These are phyloP conservation scores for Cyanistes caeruleus DNA, from an alignment of 2,113 vertebrate genomes.

Conservation along the genomic window DNA sequence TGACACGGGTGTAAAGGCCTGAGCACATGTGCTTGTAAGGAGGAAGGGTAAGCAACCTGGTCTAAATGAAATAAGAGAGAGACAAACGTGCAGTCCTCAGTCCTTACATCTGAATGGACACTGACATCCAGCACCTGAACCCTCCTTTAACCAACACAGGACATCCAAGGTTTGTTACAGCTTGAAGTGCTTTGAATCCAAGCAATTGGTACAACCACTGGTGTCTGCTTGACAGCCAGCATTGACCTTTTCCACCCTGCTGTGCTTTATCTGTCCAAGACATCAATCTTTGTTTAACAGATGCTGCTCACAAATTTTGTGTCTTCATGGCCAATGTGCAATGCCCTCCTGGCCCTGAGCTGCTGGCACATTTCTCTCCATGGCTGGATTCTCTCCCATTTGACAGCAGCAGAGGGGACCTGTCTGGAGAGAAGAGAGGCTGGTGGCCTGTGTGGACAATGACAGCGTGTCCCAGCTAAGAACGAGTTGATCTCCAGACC, in stretches of 20 bases:
- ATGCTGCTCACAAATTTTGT: neutral
- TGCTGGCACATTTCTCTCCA: neutral
- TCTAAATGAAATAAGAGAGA: neutral
- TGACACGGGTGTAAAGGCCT: neutral
- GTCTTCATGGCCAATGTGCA: fast-evolving
- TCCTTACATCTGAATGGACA: neutral
- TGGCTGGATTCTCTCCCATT: neutral
- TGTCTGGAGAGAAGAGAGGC: neutral
- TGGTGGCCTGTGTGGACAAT: fast-evolving
- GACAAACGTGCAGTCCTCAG: neutral
- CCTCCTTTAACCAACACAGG: neutral
- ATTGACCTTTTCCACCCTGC: fast-evolving
- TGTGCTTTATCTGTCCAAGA: neutral
- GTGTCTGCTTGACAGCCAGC: neutral
- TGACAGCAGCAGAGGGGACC: neutral
- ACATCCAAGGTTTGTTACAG: neutral
- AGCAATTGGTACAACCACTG: neutral
- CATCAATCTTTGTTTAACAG: neutral
- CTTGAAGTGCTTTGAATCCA: neutral
- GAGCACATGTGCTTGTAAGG: fast-evolving
- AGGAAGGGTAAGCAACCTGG: neutral
- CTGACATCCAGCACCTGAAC: neutral
- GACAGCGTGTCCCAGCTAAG: neutral
- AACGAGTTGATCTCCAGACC: neutral
- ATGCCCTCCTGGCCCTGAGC: neutral